These are phyloP conservation scores for Mesocricetus auratus DNA, from an alignment of 2,113 vertebrate species.

Conservation along the genomic window DNA sequence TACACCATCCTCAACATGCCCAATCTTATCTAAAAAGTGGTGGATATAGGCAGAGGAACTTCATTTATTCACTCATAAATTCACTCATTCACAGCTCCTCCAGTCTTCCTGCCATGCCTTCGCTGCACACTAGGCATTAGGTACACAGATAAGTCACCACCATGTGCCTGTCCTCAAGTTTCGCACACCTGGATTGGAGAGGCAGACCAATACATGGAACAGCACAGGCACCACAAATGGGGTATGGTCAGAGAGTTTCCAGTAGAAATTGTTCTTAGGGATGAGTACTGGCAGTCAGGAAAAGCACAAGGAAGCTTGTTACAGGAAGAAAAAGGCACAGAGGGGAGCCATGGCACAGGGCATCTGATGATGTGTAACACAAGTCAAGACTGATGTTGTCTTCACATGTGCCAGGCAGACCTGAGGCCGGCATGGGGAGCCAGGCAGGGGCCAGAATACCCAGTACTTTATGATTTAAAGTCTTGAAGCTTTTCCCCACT, in stretches of 20 bases:
- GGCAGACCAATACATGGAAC: not conserved
- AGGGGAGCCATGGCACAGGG: not conserved
- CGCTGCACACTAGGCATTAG: not conserved
- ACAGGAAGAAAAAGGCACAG: not conserved
- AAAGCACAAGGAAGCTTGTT: not conserved
- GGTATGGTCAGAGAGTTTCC: not conserved
- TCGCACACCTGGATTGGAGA: not conserved
- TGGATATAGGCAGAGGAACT: not conserved
- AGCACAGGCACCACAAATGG: too few relatives aligned
- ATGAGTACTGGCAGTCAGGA: not conserved
- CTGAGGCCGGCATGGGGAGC: not conserved
- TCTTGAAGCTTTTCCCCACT: not conserved
- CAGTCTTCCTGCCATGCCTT: not conserved
- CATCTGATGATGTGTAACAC: not conserved
- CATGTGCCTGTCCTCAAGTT: not conserved
- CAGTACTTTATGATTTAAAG: not conserved
- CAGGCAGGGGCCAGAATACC: not conserved
- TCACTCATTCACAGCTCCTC: not conserved
- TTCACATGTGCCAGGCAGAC: not conserved
- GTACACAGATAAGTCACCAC: not conserved
- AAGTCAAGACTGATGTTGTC: not conserved
- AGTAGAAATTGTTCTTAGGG: not conserved
- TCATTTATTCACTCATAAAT: not conserved
- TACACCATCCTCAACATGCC: not conserved
- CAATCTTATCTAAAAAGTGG: not conserved